Evolutionary conservation across 92 coral and sea anemone species (phyloP), one percentile per base, ranked within the genome.

Genomic region (Bergia puertoricense): DNA sequence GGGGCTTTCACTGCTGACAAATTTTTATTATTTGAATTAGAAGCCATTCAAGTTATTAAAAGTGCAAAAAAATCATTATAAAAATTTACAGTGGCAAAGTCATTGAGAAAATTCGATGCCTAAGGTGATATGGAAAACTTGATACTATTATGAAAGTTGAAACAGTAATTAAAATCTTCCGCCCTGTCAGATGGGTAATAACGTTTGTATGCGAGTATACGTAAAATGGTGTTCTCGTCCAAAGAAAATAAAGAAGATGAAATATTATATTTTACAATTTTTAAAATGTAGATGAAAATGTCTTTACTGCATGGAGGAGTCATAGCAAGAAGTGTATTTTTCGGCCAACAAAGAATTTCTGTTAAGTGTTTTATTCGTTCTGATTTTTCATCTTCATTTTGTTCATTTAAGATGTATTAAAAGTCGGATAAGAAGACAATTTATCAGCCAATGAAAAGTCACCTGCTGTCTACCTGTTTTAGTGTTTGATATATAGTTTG

Each of bases 11-110:
- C 76, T 39, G 42, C 76, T 36, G 41, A 72, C 18, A 72, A 72
- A 72, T 18, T 72, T 30, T 72, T 30, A 39, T 72, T 72, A 72
- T 72, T 0, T 72, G 76, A 72, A 72, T 30, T 39, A 30, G 76
- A 72, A 39, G 76, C 43, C 76, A 72, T 43, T 72, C 76, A 72
- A 72, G 43, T 72, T 72, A 72, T 72, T 72, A 72, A 72, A 37
- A 72, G 6, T 39, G 39, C 76, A 14, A 72, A 1, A 72, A 39
- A 39, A 37, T 72, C 18, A 72, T 72, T 23, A 30, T 72, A 36
- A 22, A 68, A 22, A 22, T 54, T 68, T 68, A 68, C 14, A 7
- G 14, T 43, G 76, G 20, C 43, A 73, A 39, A 73, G 18, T 73
- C 40, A 37, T 36, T 73, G n/a, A 39, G 43, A 73, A 73, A 73